Evolutionary conservation across 2,888 invertebrate species (phyloP), one percentile per base, ranked within the genome.

Genomic region (Buathra laborator): DNA sequence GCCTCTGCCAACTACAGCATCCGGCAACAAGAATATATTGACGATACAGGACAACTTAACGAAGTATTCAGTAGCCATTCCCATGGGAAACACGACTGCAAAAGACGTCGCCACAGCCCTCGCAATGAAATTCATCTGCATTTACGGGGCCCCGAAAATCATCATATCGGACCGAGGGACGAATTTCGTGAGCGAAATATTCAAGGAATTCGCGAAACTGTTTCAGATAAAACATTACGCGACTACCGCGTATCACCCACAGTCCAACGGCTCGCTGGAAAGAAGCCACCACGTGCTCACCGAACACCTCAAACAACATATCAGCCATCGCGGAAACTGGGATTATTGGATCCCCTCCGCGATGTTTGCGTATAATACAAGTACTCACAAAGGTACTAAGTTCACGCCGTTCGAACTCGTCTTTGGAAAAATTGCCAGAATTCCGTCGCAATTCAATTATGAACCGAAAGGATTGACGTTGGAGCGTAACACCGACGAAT

Each of bases 121-220:
- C 6, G 64, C 43, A 16, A 64, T 37, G 6, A 64, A 64, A 43
- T 64, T 37, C 29, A 64, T 64, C 37, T 64, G 37, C 16, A 64
- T 64, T 3, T 64, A 64, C 16, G 64, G 64, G 6, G 64, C 64
- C 10, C 64, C 64, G 1, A 64, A 64, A 44, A 44, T 7, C 44
- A 53, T 53, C 1, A 14, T 53, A 6, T 53, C 53, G 14, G 53
- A 53, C 53, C 9, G 16, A 53, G 16, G 53, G 2, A 53, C n/a
- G 16, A 14, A 53, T 56, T 56, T 56, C 5, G 16, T 16, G 12
- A 19, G 19, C 5, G 56, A 56, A 16, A 56, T 19, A 1, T 56
- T 56, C 9, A 56, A 16, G 9, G 56, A 56, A 56, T 56, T 56
- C 19, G 56, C 56, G 19, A 19, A 64, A n/a, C 4, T 37, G 14